Conservation (phyloP, 1,140 invertebrate genomes). For the Psilanteris sp. region DNA sequence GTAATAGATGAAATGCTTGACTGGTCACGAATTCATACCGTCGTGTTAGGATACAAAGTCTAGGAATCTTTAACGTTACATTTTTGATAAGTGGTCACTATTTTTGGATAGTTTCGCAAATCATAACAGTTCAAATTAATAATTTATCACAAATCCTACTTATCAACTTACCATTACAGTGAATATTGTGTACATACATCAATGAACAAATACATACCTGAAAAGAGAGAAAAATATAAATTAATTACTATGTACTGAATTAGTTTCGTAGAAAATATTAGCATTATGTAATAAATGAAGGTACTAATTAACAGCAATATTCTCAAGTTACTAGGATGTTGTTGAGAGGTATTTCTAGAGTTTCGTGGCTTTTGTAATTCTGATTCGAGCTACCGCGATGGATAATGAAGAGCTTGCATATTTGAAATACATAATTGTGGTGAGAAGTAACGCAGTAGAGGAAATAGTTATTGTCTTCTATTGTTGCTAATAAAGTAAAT, state of each 20-base stretch:
- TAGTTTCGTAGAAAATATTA: too few species aligned
- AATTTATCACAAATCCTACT: too few species aligned
- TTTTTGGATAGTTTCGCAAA: too few species aligned
- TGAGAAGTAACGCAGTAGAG: slow-evolving; percentile 40
- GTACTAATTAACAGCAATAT: slow-evolving; percentile 51
- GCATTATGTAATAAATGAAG: slow-evolving; percentile 1
- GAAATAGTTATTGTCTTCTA: slow-evolving; percentile 71
- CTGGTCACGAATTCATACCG: slow-evolving; percentile 65
- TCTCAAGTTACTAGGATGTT: slow-evolving; percentile 31
- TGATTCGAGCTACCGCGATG: slow-evolving; percentile 63
- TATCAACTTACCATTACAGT: neutral
- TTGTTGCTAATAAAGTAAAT: slow-evolving; percentile 39
- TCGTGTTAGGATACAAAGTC: slow-evolving; percentile 43
- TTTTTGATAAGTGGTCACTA: too few species aligned
- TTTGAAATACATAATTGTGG: slow-evolving; percentile 67
- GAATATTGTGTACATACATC: too few species aligned
- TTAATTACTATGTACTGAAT: too few species aligned
- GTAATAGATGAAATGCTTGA: slow-evolving; percentile 76
- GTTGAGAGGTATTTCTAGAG: slow-evolving; percentile 50
- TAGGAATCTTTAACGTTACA: too few species aligned
- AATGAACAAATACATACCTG: too few species aligned
- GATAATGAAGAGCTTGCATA: slow-evolving; percentile 70
- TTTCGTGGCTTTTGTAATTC: slow-evolving; percentile 64
- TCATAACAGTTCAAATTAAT: too few species aligned
- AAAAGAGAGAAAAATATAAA: too few species aligned